Evolutionary conservation across 2,888 invertebrate species (phyloP).

Genomic region (Margaritifera margaritifera): DNA sequence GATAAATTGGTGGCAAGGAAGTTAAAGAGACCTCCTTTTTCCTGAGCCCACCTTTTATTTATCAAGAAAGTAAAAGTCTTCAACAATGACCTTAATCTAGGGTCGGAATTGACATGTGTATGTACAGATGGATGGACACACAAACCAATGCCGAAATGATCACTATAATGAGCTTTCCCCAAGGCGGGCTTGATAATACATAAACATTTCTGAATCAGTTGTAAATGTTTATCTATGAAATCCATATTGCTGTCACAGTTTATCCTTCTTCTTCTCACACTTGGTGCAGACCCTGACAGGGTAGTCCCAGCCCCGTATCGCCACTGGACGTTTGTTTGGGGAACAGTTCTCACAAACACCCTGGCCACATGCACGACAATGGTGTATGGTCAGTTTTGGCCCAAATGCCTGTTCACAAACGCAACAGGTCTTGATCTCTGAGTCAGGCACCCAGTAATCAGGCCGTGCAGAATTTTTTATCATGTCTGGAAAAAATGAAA

Average conservation of each 20-base stretch:
- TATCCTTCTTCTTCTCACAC: conserved; percentile 67
- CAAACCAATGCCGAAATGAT: too few species aligned
- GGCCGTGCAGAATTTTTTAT: conserved; percentile 85
- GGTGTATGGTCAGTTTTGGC: conserved; percentile 76
- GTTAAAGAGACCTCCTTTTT: too few species aligned
- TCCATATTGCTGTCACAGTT: not conserved
- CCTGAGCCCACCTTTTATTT: too few species aligned
- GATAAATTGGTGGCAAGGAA: too few species aligned
- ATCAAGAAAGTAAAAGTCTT: too few species aligned
- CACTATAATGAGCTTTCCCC: too few species aligned
- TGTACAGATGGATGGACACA: too few species aligned
- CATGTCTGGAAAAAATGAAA: conserved; percentile 46
- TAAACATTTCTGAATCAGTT: too few species aligned
- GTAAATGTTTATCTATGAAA: too few species aligned
- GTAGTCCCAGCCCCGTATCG: conserved; percentile 74
- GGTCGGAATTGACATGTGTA: too few species aligned
- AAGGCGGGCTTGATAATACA: too few species aligned
- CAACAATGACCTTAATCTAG: too few species aligned
- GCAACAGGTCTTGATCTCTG: conserved; percentile 80
- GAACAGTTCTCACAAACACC: conserved; percentile 80
- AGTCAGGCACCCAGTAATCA: conserved; percentile 86
- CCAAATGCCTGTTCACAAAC: conserved; percentile 80
- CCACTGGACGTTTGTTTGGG: conserved; percentile 69
- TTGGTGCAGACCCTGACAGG: conserved; percentile 74
- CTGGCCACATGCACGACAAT: conserved; percentile 83